These are phyloP conservation scores for Patiria miniata DNA, from an alignment of 35 echinoderm and acorn worm genomes.

Conservation along the genomic window DNA sequence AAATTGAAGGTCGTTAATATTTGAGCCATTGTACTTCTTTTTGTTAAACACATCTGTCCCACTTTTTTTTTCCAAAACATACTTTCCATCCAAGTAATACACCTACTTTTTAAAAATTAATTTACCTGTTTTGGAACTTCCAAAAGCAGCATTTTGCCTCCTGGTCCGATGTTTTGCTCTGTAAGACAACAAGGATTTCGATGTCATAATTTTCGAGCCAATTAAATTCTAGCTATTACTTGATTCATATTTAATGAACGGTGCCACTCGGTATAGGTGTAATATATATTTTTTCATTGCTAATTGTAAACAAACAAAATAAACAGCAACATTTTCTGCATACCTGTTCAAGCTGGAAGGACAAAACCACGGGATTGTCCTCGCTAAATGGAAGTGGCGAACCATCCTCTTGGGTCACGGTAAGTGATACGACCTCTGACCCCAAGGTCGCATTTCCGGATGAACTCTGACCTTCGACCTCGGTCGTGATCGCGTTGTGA, in stretches of 20 bases:
- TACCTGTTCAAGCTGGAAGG: conserved; percentile 36
- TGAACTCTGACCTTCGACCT: not conserved
- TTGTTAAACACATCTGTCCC: not conserved
- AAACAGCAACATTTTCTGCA: too few species aligned
- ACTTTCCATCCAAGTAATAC: not conserved
- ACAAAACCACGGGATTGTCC: conserved; percentile 3
- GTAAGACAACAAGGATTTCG: not conserved
- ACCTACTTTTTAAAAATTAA: not conserved
- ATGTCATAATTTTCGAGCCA: too few species aligned
- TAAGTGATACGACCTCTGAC: conserved; percentile 56
- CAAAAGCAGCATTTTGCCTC: conserved; percentile 10
- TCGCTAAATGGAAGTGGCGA: conserved; percentile 36
- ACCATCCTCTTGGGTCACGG: conserved; percentile 3
- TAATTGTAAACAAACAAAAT: too few species aligned
- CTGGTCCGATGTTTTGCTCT: not conserved
- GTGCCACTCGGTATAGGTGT: too few species aligned
- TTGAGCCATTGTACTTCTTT: not conserved
- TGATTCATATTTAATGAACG: too few species aligned
- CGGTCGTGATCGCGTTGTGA: not conserved
- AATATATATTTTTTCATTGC: too few species aligned
- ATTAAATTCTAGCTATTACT: too few species aligned
- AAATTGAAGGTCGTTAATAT: too few species aligned
- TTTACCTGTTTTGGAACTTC: not conserved
- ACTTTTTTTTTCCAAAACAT: not conserved
- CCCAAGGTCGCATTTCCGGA: conserved; percentile 12